A percentile compares a stretch with the other conserved stretches of the same genome.
phyloP scores from a whole-genome alignment of 2,888 invertebrate genomes.

The Lamellibrachia satsuma region DNA sequence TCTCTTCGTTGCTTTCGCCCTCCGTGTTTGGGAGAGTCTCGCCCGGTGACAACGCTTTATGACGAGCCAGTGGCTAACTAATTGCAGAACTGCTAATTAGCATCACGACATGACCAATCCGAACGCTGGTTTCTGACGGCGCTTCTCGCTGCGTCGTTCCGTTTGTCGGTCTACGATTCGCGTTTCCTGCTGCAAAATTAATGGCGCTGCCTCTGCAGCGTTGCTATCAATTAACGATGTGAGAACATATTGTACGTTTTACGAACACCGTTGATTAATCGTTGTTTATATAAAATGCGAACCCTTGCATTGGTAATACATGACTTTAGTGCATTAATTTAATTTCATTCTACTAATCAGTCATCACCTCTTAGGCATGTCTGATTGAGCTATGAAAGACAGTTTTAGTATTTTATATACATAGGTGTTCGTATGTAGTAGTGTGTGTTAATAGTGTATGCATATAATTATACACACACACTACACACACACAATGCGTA shows the following conservation, averaged over 20 bases:
- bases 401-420: background rate
- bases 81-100: background rate
- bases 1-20: background rate
- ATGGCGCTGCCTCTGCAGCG: background rate
- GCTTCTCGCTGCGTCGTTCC: slow-evolving; percentile 6
- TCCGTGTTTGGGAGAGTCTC: background rate
- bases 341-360: background rate
- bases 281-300: background rate
- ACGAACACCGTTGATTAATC: background rate
- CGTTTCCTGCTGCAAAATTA: background rate
- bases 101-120: slow-evolving; percentile 17
- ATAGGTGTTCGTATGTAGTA: background rate
- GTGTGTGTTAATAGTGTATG: background rate
- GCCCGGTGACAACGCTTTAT: slow-evolving; percentile 4
- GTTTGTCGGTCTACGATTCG: slow-evolving; percentile 7
- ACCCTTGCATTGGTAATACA: background rate
- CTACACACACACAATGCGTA: too few relatives aligned
- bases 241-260: background rate
- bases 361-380: background rate
- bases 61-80: slow-evolving; percentile 4
- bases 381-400: background rate
- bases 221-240: slow-evolving; percentile 13
- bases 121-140: background rate
- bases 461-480: too few relatives aligned
- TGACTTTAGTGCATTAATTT: background rate